These are phyloP conservation scores for Apostichopus parvimensis DNA, from an alignment of 35 echinoderm and acorn worm species.

Conservation along the genomic window DNA sequence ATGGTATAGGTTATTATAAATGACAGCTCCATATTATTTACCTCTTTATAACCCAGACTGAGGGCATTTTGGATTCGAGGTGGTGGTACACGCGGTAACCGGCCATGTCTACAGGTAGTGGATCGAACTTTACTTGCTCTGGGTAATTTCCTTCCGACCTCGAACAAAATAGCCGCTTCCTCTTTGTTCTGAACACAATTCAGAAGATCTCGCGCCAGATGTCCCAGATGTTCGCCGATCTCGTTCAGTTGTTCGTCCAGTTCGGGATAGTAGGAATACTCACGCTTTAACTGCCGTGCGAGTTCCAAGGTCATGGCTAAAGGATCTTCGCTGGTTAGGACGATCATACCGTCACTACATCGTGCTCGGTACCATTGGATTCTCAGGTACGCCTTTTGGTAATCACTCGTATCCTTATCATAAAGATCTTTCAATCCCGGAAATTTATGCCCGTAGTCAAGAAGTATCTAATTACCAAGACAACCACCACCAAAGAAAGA, in stretches of 20 bases:
- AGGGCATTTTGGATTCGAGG: constrained; percentile 23
- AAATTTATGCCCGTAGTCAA: constrained; percentile 37
- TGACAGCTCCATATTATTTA: neutral
- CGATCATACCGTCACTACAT: constrained; percentile 48
- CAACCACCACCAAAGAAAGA: too few species aligned
- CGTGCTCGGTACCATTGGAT: constrained; percentile 60
- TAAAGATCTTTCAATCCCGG: neutral
- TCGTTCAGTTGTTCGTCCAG: constrained; percentile 44
- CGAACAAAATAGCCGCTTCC: constrained; percentile 21
- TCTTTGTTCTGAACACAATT: constrained; percentile 23
- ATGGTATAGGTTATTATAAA: too few species aligned
- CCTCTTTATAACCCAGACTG: constrained; percentile 37
- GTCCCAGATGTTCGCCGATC: neutral
- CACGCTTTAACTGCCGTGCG: neutral
- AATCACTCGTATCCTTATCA: constrained; percentile 20
- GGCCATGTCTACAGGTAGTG: constrained; percentile 8
- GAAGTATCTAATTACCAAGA: neutral
- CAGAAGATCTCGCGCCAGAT: constrained; percentile 20
- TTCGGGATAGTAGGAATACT: constrained; percentile 34
- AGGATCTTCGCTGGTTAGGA: constrained; percentile 54
- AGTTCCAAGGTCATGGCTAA: constrained; percentile 55
- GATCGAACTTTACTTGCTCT: neutral
- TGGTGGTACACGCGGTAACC: neutral
- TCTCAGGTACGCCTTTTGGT: constrained; percentile 19
- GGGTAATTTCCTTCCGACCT: constrained; percentile 7